These are phyloP conservation scores for Synanthedon formicaeformis DNA, from an alignment of 2,888 invertebrate species.

Conservation along the genomic window DNA sequence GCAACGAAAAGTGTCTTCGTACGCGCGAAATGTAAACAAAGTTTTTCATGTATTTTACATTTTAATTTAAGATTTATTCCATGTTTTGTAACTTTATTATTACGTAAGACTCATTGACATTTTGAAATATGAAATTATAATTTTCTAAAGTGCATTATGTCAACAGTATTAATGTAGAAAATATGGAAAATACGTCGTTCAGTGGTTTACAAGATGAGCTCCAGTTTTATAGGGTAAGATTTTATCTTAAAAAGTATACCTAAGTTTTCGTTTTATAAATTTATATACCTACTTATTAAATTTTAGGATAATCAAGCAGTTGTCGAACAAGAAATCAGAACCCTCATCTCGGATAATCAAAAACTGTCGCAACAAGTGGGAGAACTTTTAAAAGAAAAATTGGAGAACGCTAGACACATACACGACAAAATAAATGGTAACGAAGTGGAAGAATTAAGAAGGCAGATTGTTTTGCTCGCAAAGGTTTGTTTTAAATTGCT, in stretches of 20 bases:
- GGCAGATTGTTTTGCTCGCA: conserved; percentile 40
- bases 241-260: no score
- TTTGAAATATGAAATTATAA: background rate
- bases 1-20: conserved; percentile 31
- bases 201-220: conserved; percentile 58
- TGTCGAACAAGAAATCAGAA: conserved; percentile 51
- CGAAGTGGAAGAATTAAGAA: conserved; percentile 43
- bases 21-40: conserved; percentile 61
- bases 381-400: conserved; percentile 41
- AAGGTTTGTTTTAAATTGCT: conserved; percentile 25
- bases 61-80: background rate
- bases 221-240: conserved; percentile 59
- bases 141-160: background rate
- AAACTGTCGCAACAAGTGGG: conserved; percentile 56
- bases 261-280: no score
- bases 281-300: no score
- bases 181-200: conserved; percentile 29
- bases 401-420: conserved; percentile 28
- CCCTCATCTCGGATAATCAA: conserved; percentile 54
- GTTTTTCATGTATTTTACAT: conserved; percentile 1
- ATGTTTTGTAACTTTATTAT: background rate
- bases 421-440: conserved; percentile 27
- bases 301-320: conserved; percentile 49
- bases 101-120: background rate
- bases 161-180: background rate